A percentile compares a stretch with the other conserved stretches of the same genome.
phyloP scores from a whole-genome alignment of 2,113 vertebrate species.

The Nothoprocta perdicaria region DNA sequence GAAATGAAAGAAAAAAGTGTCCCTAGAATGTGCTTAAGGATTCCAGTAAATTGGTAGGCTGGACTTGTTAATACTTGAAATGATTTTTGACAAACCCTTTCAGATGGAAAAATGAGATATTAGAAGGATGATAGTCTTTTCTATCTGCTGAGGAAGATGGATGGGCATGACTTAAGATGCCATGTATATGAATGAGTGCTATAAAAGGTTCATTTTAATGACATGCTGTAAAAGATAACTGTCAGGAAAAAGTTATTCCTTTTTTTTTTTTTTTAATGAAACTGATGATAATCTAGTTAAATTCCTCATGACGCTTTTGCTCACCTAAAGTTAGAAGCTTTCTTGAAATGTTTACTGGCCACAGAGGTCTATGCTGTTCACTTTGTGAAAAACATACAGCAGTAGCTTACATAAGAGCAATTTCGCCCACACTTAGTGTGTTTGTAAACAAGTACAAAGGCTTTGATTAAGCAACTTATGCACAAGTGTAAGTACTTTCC shows the following conservation, averaged over 20 bases:
- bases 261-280: conserved; percentile 65
- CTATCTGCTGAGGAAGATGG: conserved; percentile 71
- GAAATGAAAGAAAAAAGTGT: conserved; percentile 6
- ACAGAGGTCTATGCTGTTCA: not conserved
- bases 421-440: conserved; percentile 42
- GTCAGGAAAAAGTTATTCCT: conserved; percentile 74
- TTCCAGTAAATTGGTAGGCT: conserved; percentile 43
- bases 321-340: conserved; percentile 31
- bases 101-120: conserved; percentile 65
- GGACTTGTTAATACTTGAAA: conserved; percentile 67
- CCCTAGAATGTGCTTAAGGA: conserved; percentile 11
- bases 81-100: conserved; percentile 70
- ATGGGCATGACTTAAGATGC: conserved; percentile 75
- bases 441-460: conserved; percentile 46
- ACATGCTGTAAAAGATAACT: conserved; percentile 66
- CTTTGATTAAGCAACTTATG: conserved; percentile 53
- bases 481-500: not conserved
- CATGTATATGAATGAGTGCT: conserved; percentile 72
- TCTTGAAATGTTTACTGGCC: not conserved
- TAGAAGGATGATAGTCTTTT: conserved; percentile 68
- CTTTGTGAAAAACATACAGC: not conserved
- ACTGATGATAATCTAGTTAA: conserved; percentile 47
- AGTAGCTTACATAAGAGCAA: conserved; percentile 29
- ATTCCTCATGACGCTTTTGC: conserved; percentile 9
- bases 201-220: conserved; percentile 74